Conservation (phyloP, 2,797 vertebrate species). For the Emydoidea blandingii region DNA sequence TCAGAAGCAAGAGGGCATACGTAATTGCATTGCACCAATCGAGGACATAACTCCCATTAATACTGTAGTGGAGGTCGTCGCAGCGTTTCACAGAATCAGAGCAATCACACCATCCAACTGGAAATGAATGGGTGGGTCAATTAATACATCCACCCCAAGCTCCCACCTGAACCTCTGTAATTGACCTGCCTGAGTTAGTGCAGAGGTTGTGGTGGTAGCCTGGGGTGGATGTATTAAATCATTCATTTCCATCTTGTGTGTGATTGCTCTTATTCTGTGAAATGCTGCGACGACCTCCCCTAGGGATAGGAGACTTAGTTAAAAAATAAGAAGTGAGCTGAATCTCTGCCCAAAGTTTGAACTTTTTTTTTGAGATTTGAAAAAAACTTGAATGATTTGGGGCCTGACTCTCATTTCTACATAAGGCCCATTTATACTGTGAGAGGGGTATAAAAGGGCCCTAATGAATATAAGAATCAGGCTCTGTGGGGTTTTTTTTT, state of each 20-base stretch:
- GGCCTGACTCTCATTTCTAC: neutral
- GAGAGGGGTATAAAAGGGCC: neutral
- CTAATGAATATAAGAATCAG: neutral
- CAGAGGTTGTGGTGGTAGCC: neutral
- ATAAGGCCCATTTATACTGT: neutral
- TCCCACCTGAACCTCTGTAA: neutral
- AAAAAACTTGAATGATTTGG: neutral
- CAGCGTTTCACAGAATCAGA: constrained; percentile 46
- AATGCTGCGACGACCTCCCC: neutral
- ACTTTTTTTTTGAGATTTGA: neutral
- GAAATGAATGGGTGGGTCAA: neutral
- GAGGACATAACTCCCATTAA: constrained; percentile 68
- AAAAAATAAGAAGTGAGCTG: neutral
- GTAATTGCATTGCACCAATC: constrained; percentile 60
- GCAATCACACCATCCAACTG: constrained; percentile 33
- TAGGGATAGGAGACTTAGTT: constrained; percentile 13
- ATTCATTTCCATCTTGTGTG: no score
- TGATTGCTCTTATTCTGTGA: no score
- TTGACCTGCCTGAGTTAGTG: neutral
- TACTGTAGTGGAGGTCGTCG: constrained; percentile 57
- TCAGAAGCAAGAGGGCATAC: constrained; percentile 61
- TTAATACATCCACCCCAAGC: constrained; percentile 17
- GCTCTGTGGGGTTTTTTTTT: constrained; percentile 16
- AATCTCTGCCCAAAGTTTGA: constrained; percentile 1
- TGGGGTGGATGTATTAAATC: no score